A percentile compares a stretch with the other conserved stretches of the same genome.
These are phyloP conservation scores for Lagorchestes hirsutus DNA, from an alignment of 2,797 vertebrate genomes.

Conservation along the genomic window DNA sequence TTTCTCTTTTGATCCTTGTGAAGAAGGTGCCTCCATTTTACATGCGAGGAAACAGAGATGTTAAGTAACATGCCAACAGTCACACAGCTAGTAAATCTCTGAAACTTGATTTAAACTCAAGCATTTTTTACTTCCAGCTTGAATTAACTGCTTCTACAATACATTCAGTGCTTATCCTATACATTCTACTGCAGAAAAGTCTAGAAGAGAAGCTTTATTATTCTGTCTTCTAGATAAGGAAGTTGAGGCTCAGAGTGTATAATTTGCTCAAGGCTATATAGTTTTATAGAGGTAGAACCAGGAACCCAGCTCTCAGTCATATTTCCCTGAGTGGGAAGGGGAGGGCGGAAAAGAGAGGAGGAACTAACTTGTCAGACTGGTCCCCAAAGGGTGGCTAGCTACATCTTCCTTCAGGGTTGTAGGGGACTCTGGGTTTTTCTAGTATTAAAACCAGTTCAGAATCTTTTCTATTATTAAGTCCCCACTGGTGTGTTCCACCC, in stretches of 20 bases:
- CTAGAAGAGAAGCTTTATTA: background rate
- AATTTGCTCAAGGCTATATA: background rate
- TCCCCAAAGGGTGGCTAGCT: background rate
- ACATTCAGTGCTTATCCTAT: background rate
- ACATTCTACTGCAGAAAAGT: background rate
- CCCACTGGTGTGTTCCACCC: background rate
- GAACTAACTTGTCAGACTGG: background rate
- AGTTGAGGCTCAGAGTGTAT: background rate
- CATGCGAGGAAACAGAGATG: background rate
- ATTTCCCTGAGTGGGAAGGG: background rate
- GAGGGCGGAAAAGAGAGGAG: background rate
- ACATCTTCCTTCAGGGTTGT: background rate
- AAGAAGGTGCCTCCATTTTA: background rate
- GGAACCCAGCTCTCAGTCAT: background rate
- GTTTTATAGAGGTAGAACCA: background rate
- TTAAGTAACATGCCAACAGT: background rate
- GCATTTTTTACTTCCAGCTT: background rate
- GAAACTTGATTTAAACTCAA: background rate
- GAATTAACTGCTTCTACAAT: background rate
- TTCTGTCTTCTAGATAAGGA: background rate
- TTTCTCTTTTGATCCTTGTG: background rate
- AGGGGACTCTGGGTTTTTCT: background rate
- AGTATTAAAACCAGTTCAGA: background rate
- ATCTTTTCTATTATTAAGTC: background rate
- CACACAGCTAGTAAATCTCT: background rate